phyloP scores from a whole-genome alignment of 2,797 vertebrate genomes.

The Spinibarbus caldwelli region DNA sequence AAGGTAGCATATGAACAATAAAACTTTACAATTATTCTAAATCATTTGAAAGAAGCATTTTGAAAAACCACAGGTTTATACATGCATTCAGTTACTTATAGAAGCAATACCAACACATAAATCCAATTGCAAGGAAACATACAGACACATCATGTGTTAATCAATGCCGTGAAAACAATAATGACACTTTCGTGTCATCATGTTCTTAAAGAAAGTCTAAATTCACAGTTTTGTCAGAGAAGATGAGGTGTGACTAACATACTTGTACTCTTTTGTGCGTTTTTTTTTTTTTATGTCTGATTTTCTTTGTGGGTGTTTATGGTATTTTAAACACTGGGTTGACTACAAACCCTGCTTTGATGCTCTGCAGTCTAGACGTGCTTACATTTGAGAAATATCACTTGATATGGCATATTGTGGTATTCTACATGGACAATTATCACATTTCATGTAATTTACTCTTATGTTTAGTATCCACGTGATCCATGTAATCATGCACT shows the following conservation, averaged over 20 bases:
- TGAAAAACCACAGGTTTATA: background rate
- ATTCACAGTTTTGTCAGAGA: background rate
- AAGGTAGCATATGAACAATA: background rate
- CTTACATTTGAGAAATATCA: constrained; percentile 44
- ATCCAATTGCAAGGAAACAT: background rate
- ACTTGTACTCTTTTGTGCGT: background rate
- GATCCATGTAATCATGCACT: background rate
- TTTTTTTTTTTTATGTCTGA: background rate
- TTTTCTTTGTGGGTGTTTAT: background rate
- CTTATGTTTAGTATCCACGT: constrained; percentile 16
- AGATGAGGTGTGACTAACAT: background rate
- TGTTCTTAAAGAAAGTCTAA: background rate
- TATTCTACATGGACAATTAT: background rate
- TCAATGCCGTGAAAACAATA: background rate
- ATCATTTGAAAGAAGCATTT: too few relatives aligned
- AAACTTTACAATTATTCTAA: too few relatives aligned
- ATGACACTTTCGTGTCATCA: background rate
- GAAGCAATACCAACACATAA: background rate
- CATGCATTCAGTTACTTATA: background rate
- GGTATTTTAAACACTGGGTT: background rate
- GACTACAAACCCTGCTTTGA: background rate
- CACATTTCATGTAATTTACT: constrained; percentile 23
- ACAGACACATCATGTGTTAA: background rate
- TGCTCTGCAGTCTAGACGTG: background rate
- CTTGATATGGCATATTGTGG: constrained; percentile 10